A percentile compares a stretch with the other conserved stretches of the same genome.
These are phyloP conservation scores for Eriosoma lanigerum DNA, from an alignment of 1,140 invertebrate species.

Conservation along the genomic window DNA sequence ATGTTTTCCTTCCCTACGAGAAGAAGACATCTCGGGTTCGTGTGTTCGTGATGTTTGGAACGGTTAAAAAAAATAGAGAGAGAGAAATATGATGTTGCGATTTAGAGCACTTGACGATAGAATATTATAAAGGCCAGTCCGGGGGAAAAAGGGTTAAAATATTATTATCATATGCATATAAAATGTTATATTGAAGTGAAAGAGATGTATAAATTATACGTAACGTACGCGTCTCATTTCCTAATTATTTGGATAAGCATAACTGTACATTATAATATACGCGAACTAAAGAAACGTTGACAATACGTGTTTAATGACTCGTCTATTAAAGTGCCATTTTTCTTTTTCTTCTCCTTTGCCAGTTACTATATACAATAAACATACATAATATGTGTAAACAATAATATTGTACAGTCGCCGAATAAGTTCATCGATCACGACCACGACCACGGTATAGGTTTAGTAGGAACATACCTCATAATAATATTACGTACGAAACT, in stretches of 20 bases:
- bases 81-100: not conserved
- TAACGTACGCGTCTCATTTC: not conserved
- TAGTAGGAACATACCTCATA: too few species aligned
- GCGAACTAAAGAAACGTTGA: not conserved
- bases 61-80: too few species aligned
- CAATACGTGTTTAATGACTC: constrained; percentile 14
- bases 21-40: not conserved
- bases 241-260: not conserved
- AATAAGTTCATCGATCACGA: too few species aligned
- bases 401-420: not conserved
- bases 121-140: constrained; percentile 20
- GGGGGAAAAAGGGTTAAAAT: constrained; percentile 14
- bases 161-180: too few species aligned
- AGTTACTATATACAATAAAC: too few species aligned
- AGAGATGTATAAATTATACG: not conserved
- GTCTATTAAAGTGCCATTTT: not conserved
- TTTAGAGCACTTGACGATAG: constrained; percentile 13
- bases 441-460: too few species aligned
- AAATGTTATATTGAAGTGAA: constrained; percentile 9
- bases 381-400: too few species aligned
- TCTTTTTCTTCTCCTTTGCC: not conserved
- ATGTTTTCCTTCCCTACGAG: not conserved
- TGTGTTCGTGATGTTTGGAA: not conserved
- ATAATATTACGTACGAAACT: too few species aligned
- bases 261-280: too few species aligned